Conservation (phyloP, 2,888 invertebrate species). For the Pseudoips prasinana region DNA sequence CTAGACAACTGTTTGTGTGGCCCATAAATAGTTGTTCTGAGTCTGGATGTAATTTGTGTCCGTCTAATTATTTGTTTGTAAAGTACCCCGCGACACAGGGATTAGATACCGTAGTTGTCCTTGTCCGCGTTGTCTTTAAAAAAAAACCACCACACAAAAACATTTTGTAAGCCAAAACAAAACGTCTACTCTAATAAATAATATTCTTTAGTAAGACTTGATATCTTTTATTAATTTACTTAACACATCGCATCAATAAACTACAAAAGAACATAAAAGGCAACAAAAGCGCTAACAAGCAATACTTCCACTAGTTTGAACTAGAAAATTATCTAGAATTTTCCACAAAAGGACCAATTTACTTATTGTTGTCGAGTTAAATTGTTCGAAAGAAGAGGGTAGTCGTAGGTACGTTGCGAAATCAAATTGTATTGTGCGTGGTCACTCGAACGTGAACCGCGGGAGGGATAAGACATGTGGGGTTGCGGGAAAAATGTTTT, state of each 20-base stretch:
- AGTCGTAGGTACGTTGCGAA: constrained; percentile 60
- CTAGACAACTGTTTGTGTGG: too few species aligned
- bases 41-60: too few species aligned
- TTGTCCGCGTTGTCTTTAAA: too few species aligned
- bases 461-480: constrained; percentile 47
- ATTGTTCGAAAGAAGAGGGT: constrained; percentile 67
- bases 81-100: too few species aligned
- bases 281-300: constrained; percentile 39
- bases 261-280: constrained; percentile 40
- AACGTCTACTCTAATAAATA: too few species aligned
- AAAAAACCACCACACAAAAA: too few species aligned
- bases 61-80: too few species aligned
- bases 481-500: constrained; percentile 25
- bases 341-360: constrained; percentile 52
- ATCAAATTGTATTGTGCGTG: constrained; percentile 68
- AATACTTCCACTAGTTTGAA: constrained; percentile 50
- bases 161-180: too few species aligned
- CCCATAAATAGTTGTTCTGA: too few species aligned
- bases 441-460: constrained; percentile 55
- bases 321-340: constrained; percentile 45
- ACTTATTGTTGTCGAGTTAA: constrained; percentile 59
- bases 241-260: not conserved
- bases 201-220: too few species aligned
- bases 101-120: too few species aligned
- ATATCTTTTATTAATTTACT: too few species aligned